phyloP scores from a whole-genome alignment of 2,888 invertebrate genomes.

The Caenorhabditis sulstoni region DNA sequence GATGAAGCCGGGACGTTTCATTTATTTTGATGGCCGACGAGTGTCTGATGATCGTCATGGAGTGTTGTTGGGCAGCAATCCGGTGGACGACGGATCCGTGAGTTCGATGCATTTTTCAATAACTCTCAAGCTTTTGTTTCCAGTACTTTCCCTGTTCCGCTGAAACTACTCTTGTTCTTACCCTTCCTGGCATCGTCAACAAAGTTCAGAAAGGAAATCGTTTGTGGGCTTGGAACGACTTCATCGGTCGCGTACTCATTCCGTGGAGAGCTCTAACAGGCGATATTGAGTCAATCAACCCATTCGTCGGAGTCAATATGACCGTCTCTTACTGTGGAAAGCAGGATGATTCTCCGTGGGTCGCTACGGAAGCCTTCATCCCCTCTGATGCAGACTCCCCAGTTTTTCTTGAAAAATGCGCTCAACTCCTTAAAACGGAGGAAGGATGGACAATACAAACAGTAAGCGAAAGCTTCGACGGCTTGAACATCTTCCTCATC shows the following conservation, averaged over 20 bases:
- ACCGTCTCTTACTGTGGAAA: constrained; percentile 63
- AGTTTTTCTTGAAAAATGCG: constrained; percentile 12
- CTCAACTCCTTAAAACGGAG: constrained; percentile 66
- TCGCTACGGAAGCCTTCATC: constrained; percentile 32
- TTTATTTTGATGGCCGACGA: constrained; percentile 52
- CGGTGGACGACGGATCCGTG: constrained; percentile 30
- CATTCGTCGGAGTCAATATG: constrained; percentile 60
- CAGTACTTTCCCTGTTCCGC: constrained; percentile 19
- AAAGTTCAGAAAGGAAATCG: constrained; percentile 60
- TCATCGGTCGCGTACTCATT: constrained; percentile 70
- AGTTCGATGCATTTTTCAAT: neutral
- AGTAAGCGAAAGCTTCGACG: constrained; percentile 61
- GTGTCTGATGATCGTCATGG: constrained; percentile 15
- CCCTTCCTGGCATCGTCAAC: constrained; percentile 67
- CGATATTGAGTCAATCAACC: too few species aligned
- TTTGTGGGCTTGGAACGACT: constrained; percentile 76
- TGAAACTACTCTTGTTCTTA: neutral
- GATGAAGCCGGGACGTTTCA: constrained; percentile 62
- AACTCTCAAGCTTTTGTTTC: neutral
- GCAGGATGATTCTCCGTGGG: constrained; percentile 74
- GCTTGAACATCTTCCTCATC: constrained; percentile 35
- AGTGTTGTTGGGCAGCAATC: constrained; percentile 26
- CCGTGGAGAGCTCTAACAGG: too few species aligned
- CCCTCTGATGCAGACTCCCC: constrained; percentile 24
- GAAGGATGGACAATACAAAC: constrained; percentile 64